These are phyloP conservation scores for Chydorus sphaericus DNA, from an alignment of 2,888 invertebrate species.

Conservation along the genomic window DNA sequence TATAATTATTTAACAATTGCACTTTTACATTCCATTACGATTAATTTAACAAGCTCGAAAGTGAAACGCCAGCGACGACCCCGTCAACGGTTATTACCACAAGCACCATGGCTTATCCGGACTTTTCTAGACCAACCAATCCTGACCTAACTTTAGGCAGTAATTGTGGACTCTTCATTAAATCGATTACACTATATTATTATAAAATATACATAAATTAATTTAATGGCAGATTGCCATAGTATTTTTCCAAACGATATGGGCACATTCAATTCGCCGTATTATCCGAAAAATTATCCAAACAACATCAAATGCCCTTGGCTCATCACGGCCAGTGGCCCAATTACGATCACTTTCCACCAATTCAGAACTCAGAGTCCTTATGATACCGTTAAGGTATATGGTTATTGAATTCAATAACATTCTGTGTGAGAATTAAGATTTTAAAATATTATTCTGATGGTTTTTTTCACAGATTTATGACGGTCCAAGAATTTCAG, in stretches of 20 bases:
- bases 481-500: not conserved
- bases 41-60: not conserved
- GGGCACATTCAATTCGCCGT: not conserved
- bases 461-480: not conserved
- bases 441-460: not conserved
- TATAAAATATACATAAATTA: not conserved
- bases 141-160: not conserved
- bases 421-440: not conserved
- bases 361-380: not conserved
- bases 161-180: too few relatives aligned
- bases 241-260: not conserved
- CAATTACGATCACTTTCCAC: not conserved
- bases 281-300: not conserved
- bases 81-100: too few relatives aligned
- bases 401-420: too few relatives aligned
- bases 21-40: not conserved
- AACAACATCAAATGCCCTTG: not conserved
- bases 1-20: too few relatives aligned
- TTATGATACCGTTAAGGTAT: not conserved
- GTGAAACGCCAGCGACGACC: not conserved
- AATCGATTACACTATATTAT: not conserved
- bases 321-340: not conserved
- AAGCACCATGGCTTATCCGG: not conserved
- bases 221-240: not conserved
- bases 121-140: not conserved